These are phyloP conservation scores for Zapus hudsonius DNA, from an alignment of 2,113 vertebrate species.

Conservation along the genomic window DNA sequence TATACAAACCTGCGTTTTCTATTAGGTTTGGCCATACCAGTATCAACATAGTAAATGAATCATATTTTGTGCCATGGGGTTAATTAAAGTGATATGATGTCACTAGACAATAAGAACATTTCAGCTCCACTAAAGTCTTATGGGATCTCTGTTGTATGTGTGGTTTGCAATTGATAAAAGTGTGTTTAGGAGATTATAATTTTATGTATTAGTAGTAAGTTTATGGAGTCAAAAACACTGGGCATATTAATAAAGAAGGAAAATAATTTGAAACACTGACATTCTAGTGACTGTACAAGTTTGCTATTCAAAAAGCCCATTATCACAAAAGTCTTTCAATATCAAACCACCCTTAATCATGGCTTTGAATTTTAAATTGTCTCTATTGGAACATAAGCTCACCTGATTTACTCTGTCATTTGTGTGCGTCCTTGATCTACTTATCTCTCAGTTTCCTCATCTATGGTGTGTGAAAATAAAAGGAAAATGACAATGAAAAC, in stretches of 20 bases:
- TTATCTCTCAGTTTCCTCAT: slow-evolving; percentile 5
- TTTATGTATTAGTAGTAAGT: slow-evolving; percentile 11
- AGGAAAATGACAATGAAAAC: not conserved
- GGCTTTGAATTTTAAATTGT: not conserved
- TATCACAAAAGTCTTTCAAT: not conserved
- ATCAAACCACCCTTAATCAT: not conserved
- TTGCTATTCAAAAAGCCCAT: not conserved
- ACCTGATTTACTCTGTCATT: not conserved
- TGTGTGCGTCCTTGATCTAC: not conserved
- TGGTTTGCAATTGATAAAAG: not conserved
- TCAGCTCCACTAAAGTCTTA: not conserved
- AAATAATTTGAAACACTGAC: not conserved
- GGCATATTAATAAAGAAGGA: not conserved
- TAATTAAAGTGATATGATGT: not conserved
- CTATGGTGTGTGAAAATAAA: slow-evolving; percentile 3
- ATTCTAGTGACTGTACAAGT: not conserved
- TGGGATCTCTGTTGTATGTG: not conserved
- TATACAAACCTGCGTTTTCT: not conserved
- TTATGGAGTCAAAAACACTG: not conserved
- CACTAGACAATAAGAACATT: not conserved
- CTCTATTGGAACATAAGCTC: not conserved
- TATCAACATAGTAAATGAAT: not conserved
- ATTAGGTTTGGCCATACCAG: not conserved
- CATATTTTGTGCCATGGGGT: not conserved
- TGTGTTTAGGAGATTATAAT: not conserved